phyloP scores from a whole-genome alignment of 2,888 invertebrate genomes.

The Platypus cylindrus region DNA sequence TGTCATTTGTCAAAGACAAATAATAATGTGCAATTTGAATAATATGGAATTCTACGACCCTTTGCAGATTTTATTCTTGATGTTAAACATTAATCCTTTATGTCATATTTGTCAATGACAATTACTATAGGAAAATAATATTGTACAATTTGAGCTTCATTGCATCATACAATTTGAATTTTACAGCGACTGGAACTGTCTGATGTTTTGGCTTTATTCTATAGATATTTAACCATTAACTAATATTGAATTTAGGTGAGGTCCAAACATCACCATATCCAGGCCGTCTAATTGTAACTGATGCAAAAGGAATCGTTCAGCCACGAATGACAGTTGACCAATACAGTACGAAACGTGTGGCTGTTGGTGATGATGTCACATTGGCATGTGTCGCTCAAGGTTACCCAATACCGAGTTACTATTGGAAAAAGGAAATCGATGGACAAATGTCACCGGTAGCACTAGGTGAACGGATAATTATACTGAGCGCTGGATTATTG shows the following conservation, averaged over 20 bases:
- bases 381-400: slow-evolving; percentile 71
- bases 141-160: no score
- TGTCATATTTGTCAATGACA: no score
- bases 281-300: slow-evolving; percentile 57
- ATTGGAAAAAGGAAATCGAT: slow-evolving; percentile 66
- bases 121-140: no score
- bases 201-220: no score
- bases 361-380: slow-evolving; percentile 59
- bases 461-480: slow-evolving; percentile 47
- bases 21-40: no score
- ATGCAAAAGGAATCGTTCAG: slow-evolving; percentile 63
- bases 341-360: slow-evolving; percentile 52
- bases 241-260: slow-evolving; percentile 45
- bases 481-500: slow-evolving; percentile 51
- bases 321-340: slow-evolving; percentile 62
- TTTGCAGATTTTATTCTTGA: no score
- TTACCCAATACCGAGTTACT: slow-evolving; percentile 67
- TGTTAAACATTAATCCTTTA: no score
- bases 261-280: slow-evolving; percentile 44
- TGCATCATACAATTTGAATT: no score
- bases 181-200: no score
- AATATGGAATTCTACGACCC: no score
- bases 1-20: no score
- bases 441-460: slow-evolving; percentile 54
- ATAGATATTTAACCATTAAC: no score